Percentiles rank a stretch among this genome's conserved stretches.
Conservation (phyloP, 2,797 vertebrate species). For the Babyrousa celebensis region DNA sequence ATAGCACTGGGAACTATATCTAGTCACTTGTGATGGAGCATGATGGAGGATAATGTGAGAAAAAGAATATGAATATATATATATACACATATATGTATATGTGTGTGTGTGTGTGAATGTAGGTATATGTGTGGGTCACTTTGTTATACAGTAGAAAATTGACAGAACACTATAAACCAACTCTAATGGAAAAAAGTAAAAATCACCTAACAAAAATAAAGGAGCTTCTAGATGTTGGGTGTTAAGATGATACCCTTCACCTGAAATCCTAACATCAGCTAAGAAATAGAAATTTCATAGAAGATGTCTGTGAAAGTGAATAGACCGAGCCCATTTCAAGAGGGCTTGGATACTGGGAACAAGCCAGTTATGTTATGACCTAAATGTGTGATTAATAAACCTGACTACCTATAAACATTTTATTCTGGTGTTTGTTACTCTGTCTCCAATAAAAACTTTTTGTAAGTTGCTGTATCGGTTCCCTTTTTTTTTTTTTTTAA, state of each 20-base stretch:
- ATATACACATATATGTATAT: no score
- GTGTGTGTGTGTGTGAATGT: no score
- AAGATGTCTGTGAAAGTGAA: neutral
- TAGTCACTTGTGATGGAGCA: no score
- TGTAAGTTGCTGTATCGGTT: neutral
- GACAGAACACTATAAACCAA: no score
- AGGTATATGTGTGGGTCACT: no score
- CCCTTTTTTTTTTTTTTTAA: neutral
- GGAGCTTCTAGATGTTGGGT: neutral
- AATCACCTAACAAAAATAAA: neutral
- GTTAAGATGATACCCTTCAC: neutral
- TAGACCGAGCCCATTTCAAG: neutral
- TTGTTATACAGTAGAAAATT: no score
- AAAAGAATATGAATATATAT: no score
- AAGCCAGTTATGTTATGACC: neutral
- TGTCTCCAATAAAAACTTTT: neutral
- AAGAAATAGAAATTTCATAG: neutral
- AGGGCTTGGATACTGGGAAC: neutral
- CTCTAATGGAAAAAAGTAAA: no score
- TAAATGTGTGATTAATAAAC: neutral
- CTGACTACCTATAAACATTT: neutral
- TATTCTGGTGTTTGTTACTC: slow-evolving; percentile 1
- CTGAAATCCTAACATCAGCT: neutral
- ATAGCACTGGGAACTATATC: no score
- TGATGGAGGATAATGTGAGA: no score